These are phyloP conservation scores for Gymnogyps californianus DNA, from an alignment of 2,113 vertebrate genomes.

Conservation along the genomic window DNA sequence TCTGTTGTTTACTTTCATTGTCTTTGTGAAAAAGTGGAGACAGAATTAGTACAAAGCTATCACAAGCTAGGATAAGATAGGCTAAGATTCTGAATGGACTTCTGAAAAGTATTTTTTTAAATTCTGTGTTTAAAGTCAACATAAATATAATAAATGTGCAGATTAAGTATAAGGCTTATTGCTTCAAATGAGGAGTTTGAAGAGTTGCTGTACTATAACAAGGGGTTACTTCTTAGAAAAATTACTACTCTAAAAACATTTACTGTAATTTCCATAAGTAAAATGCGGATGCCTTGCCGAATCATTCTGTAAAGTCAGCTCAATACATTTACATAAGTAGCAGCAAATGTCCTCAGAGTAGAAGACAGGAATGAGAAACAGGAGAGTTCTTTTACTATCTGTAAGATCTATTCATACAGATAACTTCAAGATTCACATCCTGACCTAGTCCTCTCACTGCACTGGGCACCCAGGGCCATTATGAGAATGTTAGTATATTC, in stretches of 20 bases:
- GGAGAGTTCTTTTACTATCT: neutral
- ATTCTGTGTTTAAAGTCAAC: neutral
- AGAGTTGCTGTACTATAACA: neutral
- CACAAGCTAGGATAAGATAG: neutral
- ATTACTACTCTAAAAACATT: neutral
- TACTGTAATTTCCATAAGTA: neutral
- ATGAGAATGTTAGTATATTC: neutral
- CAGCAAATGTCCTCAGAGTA: neutral
- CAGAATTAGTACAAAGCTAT: slow-evolving; percentile 1
- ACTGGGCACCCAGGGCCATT: neutral
- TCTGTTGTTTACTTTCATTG: slow-evolving; percentile 46
- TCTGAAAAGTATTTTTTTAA: neutral
- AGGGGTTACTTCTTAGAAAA: neutral
- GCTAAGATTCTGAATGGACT: neutral
- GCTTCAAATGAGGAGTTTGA: neutral
- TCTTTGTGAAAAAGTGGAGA: neutral
- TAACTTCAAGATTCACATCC: neutral
- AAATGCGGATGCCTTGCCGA: neutral
- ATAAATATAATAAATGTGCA: neutral
- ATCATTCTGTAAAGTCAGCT: neutral
- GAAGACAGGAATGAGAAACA: neutral
- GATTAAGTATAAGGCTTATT: neutral
- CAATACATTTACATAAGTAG: neutral
- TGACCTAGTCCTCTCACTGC: neutral
- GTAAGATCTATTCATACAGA: neutral